Evolutionary conservation across 2,797 vertebrate species (phyloP).

Genomic region (Paedocypris micromegethes): DNA sequence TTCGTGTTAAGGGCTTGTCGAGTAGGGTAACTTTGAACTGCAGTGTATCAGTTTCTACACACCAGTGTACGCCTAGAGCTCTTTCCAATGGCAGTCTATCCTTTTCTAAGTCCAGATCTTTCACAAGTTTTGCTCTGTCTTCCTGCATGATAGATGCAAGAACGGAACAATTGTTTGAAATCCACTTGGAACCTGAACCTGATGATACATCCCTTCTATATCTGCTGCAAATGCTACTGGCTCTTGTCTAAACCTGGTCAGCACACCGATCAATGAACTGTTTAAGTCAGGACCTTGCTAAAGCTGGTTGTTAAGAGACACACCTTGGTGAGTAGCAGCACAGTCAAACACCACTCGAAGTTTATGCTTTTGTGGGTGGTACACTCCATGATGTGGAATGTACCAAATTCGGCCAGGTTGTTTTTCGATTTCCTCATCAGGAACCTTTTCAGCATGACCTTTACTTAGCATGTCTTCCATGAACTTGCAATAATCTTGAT

Average conservation of each 20-base stretch:
- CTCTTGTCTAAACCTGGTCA: background rate
- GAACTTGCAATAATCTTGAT: conserved; percentile 13
- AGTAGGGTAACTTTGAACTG: conserved; percentile 1
- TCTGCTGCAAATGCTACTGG: conserved; percentile 1
- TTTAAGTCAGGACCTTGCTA: conserved; percentile 20
- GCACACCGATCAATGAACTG: conserved; percentile 9
- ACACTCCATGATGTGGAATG: conserved; percentile 27
- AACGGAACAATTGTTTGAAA: background rate
- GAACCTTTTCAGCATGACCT: conserved; percentile 8
- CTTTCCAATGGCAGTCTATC: background rate
- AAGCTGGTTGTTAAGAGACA: conserved; percentile 1
- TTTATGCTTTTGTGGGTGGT: conserved; percentile 11
- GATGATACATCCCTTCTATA: background rate
- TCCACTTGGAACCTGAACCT: background rate
- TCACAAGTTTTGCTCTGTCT: conserved; percentile 14
- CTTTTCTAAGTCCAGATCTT: conserved; percentile 22
- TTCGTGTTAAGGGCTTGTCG: background rate
- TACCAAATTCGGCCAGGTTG: conserved; percentile 24
- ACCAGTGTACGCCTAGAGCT: conserved; percentile 26
- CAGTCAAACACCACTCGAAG: conserved; percentile 14
- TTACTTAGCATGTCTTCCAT: conserved; percentile 2
- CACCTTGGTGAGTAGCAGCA: background rate
- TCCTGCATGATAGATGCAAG: conserved; percentile 11
- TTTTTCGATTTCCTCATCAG: background rate
- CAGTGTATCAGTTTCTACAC: conserved; percentile 9